These are phyloP conservation scores for Cacatua alba DNA, from an alignment of 2,113 vertebrate species.

Conservation along the genomic window DNA sequence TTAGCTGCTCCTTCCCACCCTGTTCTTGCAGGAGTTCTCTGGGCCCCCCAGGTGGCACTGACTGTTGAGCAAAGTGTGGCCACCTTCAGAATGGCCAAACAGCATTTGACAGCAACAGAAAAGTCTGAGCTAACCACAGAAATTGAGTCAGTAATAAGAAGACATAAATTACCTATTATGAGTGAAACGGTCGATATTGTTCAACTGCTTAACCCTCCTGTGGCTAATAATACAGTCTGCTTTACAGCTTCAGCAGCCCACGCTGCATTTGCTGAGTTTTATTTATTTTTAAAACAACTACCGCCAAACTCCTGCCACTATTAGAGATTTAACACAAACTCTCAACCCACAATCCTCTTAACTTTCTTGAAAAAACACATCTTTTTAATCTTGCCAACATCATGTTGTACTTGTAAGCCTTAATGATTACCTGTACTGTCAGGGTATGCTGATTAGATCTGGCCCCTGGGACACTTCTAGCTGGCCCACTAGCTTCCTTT, in stretches of 20 bases:
- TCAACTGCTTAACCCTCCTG: slow-evolving; percentile 19
- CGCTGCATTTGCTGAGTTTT: neutral
- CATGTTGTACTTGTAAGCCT: neutral
- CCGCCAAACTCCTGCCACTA: neutral
- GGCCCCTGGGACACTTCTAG: neutral
- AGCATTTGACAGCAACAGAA: neutral
- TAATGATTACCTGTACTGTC: neutral
- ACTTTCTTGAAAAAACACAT: neutral
- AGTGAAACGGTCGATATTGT: neutral
- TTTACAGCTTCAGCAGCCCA: neutral
- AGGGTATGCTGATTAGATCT: neutral
- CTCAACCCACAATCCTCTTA: neutral
- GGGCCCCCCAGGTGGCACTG: neutral
- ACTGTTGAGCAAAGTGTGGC: neutral
- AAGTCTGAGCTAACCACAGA: neutral
- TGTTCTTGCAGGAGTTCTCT: neutral
- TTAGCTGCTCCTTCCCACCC: neutral
- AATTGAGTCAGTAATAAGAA: neutral
- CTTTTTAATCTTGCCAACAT: neutral
- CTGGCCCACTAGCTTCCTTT: neutral
- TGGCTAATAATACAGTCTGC: neutral
- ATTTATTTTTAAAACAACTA: neutral
- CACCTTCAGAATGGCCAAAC: accelerated
- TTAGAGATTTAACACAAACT: neutral
- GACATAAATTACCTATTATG: neutral